Evolutionary conservation across 1,140 invertebrate genomes (phyloP).

Genomic region (Holcopasites calliopsidis): DNA sequence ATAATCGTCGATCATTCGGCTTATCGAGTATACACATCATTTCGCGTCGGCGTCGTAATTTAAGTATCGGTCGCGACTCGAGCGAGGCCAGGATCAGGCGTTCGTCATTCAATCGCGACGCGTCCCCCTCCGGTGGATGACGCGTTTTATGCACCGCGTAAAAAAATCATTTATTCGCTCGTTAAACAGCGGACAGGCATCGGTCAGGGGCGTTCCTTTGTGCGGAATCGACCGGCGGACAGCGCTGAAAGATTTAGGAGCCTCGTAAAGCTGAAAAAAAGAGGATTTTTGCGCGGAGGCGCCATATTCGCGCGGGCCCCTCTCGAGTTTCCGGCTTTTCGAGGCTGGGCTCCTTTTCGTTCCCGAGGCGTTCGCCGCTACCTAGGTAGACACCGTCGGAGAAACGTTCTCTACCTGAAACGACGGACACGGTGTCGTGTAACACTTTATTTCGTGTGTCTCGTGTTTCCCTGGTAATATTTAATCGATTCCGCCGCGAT

Average conservation of each 20-base stretch:
- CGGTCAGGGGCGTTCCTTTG: not conserved
- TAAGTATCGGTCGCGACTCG: not conserved
- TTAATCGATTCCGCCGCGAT: slow-evolving; percentile 70
- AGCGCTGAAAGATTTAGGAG: slow-evolving; percentile 47
- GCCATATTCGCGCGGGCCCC: slow-evolving; percentile 46
- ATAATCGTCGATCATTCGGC: not conserved
- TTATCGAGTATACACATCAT: not conserved
- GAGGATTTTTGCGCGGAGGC: slow-evolving; percentile 33
- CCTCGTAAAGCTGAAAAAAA: slow-evolving; percentile 41
- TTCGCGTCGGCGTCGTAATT: not conserved
- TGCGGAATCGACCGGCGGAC: not conserved
- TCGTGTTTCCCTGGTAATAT: slow-evolving; percentile 68
- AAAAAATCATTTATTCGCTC: slow-evolving; percentile 46
- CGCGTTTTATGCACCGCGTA: slow-evolving; percentile 1
- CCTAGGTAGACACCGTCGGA: slow-evolving; percentile 8
- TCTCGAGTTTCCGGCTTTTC: slow-evolving; percentile 73
- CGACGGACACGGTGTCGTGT: slow-evolving; percentile 64
- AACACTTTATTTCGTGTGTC: slow-evolving; percentile 74
- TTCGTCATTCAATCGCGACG: slow-evolving; percentile 25
- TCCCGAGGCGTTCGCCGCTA: slow-evolving; percentile 50
- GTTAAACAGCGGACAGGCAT: slow-evolving; percentile 26
- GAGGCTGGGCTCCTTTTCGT: slow-evolving; percentile 55
- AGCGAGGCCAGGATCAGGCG: not conserved
- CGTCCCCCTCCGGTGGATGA: not conserved
- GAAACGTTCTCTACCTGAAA: slow-evolving; percentile 14